Conservation (phyloP, 1,140 invertebrate genomes). For the Lucilia cuprina region DNA sequence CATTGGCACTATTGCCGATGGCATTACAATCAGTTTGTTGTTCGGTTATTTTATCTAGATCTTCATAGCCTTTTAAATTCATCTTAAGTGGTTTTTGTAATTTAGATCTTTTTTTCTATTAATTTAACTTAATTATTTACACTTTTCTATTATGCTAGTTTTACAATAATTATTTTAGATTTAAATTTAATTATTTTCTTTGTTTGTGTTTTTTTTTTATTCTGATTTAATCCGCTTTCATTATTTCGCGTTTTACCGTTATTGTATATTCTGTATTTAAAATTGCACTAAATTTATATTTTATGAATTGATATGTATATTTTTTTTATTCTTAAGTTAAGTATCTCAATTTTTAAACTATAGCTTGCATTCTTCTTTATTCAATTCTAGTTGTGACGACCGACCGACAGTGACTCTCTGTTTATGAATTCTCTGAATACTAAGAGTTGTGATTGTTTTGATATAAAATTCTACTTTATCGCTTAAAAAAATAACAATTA, state of each 20-base stretch:
- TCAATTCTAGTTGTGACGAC: neutral
- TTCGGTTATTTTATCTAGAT: neutral
- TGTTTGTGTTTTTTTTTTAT: neutral
- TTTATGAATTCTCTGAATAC: neutral
- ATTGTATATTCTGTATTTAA: neutral
- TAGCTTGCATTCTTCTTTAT: neutral
- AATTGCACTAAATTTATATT: neutral
- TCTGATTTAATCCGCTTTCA: neutral
- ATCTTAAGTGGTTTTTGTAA: neutral
- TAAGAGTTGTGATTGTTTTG: neutral
- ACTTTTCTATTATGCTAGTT: neutral
- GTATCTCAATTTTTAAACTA: neutral
- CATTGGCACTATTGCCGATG: neutral
- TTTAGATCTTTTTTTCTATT: neutral
- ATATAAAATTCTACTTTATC: slow-evolving; percentile 18
- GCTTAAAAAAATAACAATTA: neutral
- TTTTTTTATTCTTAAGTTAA: neutral
- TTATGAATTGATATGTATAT: no score
- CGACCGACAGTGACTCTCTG: neutral
- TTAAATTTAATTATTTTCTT: neutral
- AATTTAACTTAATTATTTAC: neutral
- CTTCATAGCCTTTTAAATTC: neutral
- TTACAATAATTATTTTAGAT: neutral
- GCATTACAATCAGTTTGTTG: neutral
- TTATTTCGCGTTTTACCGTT: neutral